Conservation (phyloP, 2,888 invertebrate genomes). For the Operophtera brumata region DNA sequence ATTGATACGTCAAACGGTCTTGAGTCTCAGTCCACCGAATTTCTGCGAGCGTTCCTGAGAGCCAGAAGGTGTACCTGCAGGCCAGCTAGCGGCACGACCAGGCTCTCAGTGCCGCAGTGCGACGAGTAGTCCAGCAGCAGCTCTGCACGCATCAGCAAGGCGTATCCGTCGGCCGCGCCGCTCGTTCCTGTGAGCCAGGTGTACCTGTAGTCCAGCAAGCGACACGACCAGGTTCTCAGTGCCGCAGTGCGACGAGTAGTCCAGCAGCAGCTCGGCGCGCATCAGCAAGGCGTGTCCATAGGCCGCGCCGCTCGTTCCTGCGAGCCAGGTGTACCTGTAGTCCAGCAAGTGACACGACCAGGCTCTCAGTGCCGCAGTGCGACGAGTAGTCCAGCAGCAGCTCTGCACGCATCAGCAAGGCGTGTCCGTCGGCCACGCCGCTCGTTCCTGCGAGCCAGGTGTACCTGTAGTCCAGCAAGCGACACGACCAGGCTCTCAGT, state of each 20-base stretch:
- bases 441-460: constrained; percentile 35
- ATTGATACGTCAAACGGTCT: too few species aligned
- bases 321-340: constrained; percentile 38
- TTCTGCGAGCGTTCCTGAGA: too few species aligned
- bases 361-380: constrained; percentile 83
- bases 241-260: constrained; percentile 85
- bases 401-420: constrained; percentile 85
- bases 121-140: constrained; percentile 85
- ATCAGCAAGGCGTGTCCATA: constrained; percentile 84
- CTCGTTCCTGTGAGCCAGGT: too few species aligned
- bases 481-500: constrained; percentile 82
- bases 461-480: constrained; percentile 58
- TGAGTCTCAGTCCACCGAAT: too few species aligned
- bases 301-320: constrained; percentile 68
- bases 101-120: constrained; percentile 83
- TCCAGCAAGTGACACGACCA: constrained; percentile 76
- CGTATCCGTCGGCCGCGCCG: constrained; percentile 82
- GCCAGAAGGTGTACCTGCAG: too few species aligned
- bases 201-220: constrained; percentile 59
- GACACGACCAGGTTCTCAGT: constrained; percentile 82
- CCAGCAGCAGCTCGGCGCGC: constrained; percentile 84
- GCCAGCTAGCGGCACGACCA: constrained; percentile 76
- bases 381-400: constrained; percentile 85
- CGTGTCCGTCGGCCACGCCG: constrained; percentile 82
- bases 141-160: constrained; percentile 85